Percentiles rank a stretch among this genome's conserved stretches.
phyloP scores from a whole-genome alignment of 1,140 invertebrate species.

The Microplitis mediator region DNA sequence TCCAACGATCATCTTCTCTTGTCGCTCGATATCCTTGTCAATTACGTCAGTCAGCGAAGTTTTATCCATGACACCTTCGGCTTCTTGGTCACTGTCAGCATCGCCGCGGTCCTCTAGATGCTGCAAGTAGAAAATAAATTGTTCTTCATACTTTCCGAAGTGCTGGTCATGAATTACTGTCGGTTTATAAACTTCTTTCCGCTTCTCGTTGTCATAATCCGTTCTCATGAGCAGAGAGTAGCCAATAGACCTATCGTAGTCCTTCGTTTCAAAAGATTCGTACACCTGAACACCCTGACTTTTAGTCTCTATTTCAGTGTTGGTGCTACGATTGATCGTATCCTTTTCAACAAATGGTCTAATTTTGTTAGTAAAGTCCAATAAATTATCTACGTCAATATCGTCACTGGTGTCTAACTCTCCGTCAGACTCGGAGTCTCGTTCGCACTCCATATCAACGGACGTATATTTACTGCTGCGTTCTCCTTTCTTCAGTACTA shows the following conservation, averaged over 20 bases:
- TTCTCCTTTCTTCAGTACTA: conserved; percentile 15
- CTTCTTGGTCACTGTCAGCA: conserved; percentile 30
- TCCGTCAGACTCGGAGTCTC: conserved; percentile 47
- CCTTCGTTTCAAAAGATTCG: conserved; percentile 34
- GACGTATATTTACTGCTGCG: conserved; percentile 23
- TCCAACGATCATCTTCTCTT: not conserved
- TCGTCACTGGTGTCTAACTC: conserved; percentile 33
- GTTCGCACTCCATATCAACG: conserved; percentile 53
- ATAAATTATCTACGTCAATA: not conserved
- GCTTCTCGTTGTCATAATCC: conserved; percentile 26
- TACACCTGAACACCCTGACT: conserved; percentile 46
- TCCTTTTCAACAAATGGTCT: conserved; percentile 26
- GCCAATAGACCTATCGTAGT: conserved; percentile 53
- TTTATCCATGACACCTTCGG: conserved; percentile 35
- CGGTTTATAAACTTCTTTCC: conserved; percentile 24
- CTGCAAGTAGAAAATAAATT: conserved; percentile 51
- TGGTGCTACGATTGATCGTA: conserved; percentile 30
- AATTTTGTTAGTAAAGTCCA: conserved; percentile 10
- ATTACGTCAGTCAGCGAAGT: conserved; percentile 48
- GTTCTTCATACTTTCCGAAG: conserved; percentile 50
- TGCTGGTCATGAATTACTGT: conserved; percentile 31
- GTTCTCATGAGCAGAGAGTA: conserved; percentile 43
- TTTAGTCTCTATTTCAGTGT: conserved; percentile 15
- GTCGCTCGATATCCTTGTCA: conserved; percentile 29
- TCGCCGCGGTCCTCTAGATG: conserved; percentile 44